Evolutionary conservation across 1,140 invertebrate genomes (phyloP), one percentile per base, ranked within the genome.

Genomic region (Subanguina moxae): DNA sequence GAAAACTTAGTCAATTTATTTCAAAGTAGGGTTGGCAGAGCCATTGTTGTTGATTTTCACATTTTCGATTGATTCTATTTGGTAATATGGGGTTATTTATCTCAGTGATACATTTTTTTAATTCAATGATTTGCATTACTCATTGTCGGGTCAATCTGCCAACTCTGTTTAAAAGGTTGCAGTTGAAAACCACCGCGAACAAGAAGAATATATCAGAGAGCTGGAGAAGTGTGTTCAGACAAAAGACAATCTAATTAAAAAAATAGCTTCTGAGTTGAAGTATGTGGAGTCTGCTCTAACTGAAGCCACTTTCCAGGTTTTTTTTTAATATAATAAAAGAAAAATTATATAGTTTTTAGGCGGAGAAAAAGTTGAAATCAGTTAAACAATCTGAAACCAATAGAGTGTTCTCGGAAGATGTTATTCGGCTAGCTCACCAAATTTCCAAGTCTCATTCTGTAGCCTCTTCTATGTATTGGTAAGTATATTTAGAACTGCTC

Each of bases 321-420:
- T 52, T 17, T 52, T 52, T 52, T 15, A 38, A 3, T 38, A 11
- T 38, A 38, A 38, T 3, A 38, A 38, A 38, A 38, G 32, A 5
- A 38, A 38, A 38, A 38, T 19, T 19, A n/a, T n/a, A n/a, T n/a
- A n/a, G n/a, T 69, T 52, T 73, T 63, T 56, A 73, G 72, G 74
- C 74, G 13, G 56, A 77, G 32, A 65, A 71, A 19, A 77, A 77
- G 46, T 38, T 76, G n/a, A 65, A 73, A 23, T 71, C 72, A 1
- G 56, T 77, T 19, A 64, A 77, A 42, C 30, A 65, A 11, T 77
- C 74, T 25, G 72, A 77, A 27, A 74, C 38, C 21, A 75, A 76
- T 28, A 48, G 59, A 43, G 65, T 75, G 15, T 73, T 68, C 46
- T 68, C 67, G 13, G 75, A 76, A 43, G 62, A 73, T 21, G 68